Percentiles rank a stretch among this genome's conserved stretches.
These are phyloP conservation scores for Catamblyrhynchus diadema DNA, from an alignment of 2,797 vertebrate species.

Conservation along the genomic window DNA sequence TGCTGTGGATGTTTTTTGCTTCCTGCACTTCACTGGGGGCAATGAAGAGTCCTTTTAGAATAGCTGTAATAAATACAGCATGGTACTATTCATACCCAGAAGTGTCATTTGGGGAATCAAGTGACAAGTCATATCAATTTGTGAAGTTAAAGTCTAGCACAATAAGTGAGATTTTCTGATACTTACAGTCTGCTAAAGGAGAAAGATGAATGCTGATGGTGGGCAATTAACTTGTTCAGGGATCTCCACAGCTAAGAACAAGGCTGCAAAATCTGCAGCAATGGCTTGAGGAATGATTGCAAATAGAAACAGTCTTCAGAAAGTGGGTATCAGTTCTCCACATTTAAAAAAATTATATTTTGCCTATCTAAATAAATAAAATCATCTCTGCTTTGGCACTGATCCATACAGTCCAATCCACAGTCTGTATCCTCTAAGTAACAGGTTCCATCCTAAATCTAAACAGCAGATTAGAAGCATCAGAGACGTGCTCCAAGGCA, in stretches of 20 bases:
- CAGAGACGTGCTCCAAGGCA: neutral
- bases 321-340: neutral
- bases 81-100: slow-evolving; percentile 17
- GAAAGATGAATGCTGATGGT: slow-evolving; percentile 40
- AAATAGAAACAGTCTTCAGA: neutral
- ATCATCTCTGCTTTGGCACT: neutral
- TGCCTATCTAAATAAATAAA: neutral
- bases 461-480: neutral
- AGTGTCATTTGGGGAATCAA: slow-evolving; percentile 24
- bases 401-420: neutral
- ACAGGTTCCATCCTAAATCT: neutral
- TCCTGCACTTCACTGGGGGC: neutral
- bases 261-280: neutral
- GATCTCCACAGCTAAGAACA: slow-evolving; percentile 1
- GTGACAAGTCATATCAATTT: slow-evolving; percentile 41
- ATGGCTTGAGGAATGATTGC: neutral
- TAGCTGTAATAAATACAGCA: neutral
- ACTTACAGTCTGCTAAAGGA: slow-evolving; percentile 12
- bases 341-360: neutral
- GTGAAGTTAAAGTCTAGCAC: slow-evolving; percentile 50
- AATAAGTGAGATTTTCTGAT: slow-evolving; percentile 57
- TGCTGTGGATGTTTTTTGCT: neutral
- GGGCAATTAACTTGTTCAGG: slow-evolving; percentile 3
- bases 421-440: neutral
- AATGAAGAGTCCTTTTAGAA: neutral